Percentiles rank a stretch among this genome's conserved stretches.
Evolutionary conservation across 2,888 invertebrate genomes (phyloP).

Genomic region (Mechanitis mazaeus): DNA sequence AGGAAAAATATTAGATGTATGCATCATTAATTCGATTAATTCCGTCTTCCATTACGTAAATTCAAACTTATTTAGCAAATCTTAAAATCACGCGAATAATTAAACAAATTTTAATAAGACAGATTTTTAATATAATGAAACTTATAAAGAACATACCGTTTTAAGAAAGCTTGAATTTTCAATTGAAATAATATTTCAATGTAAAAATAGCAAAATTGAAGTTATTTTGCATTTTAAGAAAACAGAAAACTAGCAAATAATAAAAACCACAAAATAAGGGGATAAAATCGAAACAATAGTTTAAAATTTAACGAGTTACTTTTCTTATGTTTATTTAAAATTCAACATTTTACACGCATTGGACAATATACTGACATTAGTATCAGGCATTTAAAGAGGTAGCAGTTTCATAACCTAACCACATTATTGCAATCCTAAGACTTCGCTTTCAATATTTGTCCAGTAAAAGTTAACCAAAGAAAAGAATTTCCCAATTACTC

Average conservation of each 20-base stretch:
- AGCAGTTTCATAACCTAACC: conserved; percentile 59
- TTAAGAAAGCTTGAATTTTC: too few relatives aligned
- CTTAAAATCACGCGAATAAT: background rate
- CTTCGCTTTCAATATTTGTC: conserved; percentile 18
- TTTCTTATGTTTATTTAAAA: conserved; percentile 34
- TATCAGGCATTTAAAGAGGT: conserved; percentile 71
- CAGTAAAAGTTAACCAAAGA: conserved; percentile 3
- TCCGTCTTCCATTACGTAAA: background rate
- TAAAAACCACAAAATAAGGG: conserved; percentile 4
- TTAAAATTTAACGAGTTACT: conserved; percentile 18
- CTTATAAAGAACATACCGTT: too few relatives aligned
- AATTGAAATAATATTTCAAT: too few relatives aligned
- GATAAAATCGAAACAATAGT: conserved; percentile 14
- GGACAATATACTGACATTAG: conserved; percentile 52
- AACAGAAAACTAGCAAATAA: background rate
- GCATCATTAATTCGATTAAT: background rate
- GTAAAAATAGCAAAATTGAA: background rate
- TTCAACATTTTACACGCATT: conserved; percentile 34
- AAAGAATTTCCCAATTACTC: too few relatives aligned
- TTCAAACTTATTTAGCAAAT: background rate
- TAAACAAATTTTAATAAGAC: too few relatives aligned
- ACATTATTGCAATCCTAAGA: conserved; percentile 26
- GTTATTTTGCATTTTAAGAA: background rate
- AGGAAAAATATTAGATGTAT: background rate
- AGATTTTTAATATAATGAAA: too few relatives aligned